Evolutionary conservation across 2,113 vertebrate species (phyloP).

Genomic region (Scomber scombrus): DNA sequence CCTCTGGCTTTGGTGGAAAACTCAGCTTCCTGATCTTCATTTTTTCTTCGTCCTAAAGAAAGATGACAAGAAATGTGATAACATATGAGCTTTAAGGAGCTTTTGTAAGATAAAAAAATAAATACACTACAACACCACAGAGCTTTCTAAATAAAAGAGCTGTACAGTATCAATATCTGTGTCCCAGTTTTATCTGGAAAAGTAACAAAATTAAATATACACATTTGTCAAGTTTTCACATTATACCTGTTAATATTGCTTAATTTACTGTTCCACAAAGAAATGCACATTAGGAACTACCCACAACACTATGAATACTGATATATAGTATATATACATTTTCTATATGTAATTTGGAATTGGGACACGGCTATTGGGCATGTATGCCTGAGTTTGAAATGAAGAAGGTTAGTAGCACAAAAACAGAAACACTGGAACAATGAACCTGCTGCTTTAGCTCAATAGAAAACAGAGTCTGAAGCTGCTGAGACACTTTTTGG

Average conservation of each 20-base stretch:
- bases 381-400: no score
- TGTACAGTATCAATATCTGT: neutral
- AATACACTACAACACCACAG: neutral
- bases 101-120: neutral
- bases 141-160: neutral
- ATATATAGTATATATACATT: neutral
- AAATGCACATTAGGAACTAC: neutral
- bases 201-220: neutral
- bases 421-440: no score
- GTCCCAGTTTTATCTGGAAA: neutral
- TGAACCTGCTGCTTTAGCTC: no score
- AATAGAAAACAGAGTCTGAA: no score
- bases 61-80: neutral
- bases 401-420: no score
- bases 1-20: slow-evolving; percentile 85
- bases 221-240: neutral
- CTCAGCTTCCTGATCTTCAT: slow-evolving; percentile 89
- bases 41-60: slow-evolving; percentile 91
- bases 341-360: neutral
- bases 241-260: neutral
- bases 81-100: neutral
- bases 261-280: neutral
- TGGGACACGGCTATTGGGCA: neutral
- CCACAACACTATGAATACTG: no score
- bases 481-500: no score